phyloP scores from a whole-genome alignment of 2,797 vertebrate species.

The Cichlasoma orientale region DNA sequence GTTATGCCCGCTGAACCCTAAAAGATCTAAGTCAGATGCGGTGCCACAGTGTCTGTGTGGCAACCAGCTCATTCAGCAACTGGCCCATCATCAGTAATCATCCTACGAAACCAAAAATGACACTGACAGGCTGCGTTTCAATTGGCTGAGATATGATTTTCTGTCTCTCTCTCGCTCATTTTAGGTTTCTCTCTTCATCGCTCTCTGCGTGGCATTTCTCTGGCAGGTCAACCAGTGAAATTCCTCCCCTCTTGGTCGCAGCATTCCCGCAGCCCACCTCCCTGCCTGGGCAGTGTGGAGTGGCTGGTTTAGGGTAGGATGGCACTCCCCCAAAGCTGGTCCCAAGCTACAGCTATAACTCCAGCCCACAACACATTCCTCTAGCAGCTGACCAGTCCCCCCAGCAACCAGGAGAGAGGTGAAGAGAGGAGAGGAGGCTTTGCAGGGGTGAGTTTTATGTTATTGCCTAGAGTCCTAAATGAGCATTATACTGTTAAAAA shows the following conservation, averaged over 20 bases:
- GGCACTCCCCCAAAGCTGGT: conserved; percentile 57
- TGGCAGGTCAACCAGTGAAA: conserved; percentile 80
- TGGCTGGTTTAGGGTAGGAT: conserved; percentile 61
- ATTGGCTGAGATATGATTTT: conserved; percentile 61
- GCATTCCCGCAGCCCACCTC: conserved; percentile 82
- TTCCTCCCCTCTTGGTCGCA: conserved; percentile 77
- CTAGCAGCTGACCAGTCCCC: conserved; percentile 71
- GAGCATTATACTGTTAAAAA: background rate
- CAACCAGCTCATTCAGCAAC: conserved; percentile 68
- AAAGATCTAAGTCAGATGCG: conserved; percentile 57
- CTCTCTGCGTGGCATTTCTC: conserved; percentile 83
- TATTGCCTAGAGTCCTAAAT: conserved; percentile 9
- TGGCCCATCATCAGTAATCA: conserved; percentile 76
- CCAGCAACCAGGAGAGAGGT: conserved; percentile 81
- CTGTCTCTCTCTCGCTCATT: conserved; percentile 42
- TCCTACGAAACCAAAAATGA: conserved; percentile 64
- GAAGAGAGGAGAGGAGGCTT: conserved; percentile 57
- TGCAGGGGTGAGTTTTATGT: conserved; percentile 35
- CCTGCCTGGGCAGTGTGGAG: conserved; percentile 65
- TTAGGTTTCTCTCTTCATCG: conserved; percentile 76
- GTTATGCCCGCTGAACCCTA: conserved; percentile 20
- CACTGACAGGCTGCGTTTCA: conserved; percentile 74
- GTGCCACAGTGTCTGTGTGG: conserved; percentile 70
- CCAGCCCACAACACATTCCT: conserved; percentile 74
- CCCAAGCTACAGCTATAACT: conserved; percentile 69